Percentiles rank a stretch among this genome's conserved stretches.
phyloP scores from a whole-genome alignment of 1,140 invertebrate genomes.

The Holotrichia oblita region DNA sequence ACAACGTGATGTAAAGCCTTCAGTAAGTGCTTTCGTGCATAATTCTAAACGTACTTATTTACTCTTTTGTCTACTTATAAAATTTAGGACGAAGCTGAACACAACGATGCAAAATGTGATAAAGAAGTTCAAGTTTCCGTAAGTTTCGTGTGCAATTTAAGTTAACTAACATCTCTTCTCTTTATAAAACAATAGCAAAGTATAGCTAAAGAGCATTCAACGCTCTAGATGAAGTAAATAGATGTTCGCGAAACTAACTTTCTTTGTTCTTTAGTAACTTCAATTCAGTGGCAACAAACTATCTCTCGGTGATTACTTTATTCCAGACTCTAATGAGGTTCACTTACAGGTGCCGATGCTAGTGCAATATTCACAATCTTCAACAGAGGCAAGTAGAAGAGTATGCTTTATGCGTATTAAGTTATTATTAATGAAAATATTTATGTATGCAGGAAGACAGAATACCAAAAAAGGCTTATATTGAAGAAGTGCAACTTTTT shows the following conservation, averaged over 20 bases:
- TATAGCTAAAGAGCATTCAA: neutral
- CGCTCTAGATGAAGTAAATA: too few relatives aligned
- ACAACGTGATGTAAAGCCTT: neutral
- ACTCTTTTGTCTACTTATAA: neutral
- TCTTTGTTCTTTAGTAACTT: too few relatives aligned
- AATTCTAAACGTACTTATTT: neutral
- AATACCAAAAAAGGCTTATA: neutral
- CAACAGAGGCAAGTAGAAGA: neutral
- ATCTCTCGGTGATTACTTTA: too few relatives aligned
- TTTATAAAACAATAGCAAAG: neutral
- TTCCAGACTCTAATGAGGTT: neutral
- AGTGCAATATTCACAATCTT: neutral
- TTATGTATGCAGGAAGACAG: neutral
- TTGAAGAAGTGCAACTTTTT: conserved; percentile 25
- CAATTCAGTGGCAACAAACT: too few relatives aligned
- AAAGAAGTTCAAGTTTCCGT: conserved; percentile 30
- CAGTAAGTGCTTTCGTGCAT: conserved; percentile 17
- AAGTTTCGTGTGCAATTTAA: conserved; percentile 1
- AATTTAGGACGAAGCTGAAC: conserved; percentile 16
- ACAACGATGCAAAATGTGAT: neutral
- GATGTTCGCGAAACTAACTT: too few relatives aligned
- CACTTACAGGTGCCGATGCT: neutral
- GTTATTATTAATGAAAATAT: neutral
- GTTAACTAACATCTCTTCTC: neutral
- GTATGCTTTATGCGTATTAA: neutral